Conservation (phyloP, 2,797 vertebrate genomes). For the Sylvilagus floridanus region DNA sequence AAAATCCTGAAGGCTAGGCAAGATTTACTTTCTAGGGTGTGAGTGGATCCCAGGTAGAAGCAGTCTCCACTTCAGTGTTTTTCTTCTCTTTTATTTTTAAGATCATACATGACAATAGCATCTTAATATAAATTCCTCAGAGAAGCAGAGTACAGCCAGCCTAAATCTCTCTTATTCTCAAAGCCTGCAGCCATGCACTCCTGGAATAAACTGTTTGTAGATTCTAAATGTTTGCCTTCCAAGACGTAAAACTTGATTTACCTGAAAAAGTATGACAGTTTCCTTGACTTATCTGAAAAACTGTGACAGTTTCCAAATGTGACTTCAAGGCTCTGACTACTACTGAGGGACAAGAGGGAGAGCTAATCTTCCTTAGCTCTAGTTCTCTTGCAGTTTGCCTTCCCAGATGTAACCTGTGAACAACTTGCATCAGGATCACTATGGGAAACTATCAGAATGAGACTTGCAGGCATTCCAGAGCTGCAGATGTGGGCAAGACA, state of each 20-base stretch:
- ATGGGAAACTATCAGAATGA: background rate
- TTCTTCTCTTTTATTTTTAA: background rate
- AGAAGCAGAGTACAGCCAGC: background rate
- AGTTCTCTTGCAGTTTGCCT: background rate
- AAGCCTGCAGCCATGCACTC: conserved; percentile 3
- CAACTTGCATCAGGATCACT: background rate
- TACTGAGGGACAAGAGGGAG: background rate
- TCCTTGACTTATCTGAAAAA: background rate
- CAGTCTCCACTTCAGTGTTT: background rate
- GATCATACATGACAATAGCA: background rate
- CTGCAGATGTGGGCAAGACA: background rate
- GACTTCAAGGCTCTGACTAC: background rate
- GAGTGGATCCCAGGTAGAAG: background rate
- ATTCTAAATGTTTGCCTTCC: conserved; percentile 13
- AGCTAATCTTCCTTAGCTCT: background rate
- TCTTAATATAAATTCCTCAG: background rate
- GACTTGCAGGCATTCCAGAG: background rate
- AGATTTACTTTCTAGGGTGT: background rate
- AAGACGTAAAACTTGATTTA: conserved; percentile 1
- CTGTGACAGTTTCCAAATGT: background rate
- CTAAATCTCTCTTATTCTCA: background rate
- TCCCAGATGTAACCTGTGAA: no score
- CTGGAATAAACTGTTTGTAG: conserved; percentile 34
- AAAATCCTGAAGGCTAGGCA: background rate
- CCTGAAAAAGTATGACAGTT: conserved; percentile 46